Percentiles rank a stretch among this genome's conserved stretches.
phyloP scores from a whole-genome alignment of 2,797 vertebrate genomes.

The Malacoraja senta region DNA sequence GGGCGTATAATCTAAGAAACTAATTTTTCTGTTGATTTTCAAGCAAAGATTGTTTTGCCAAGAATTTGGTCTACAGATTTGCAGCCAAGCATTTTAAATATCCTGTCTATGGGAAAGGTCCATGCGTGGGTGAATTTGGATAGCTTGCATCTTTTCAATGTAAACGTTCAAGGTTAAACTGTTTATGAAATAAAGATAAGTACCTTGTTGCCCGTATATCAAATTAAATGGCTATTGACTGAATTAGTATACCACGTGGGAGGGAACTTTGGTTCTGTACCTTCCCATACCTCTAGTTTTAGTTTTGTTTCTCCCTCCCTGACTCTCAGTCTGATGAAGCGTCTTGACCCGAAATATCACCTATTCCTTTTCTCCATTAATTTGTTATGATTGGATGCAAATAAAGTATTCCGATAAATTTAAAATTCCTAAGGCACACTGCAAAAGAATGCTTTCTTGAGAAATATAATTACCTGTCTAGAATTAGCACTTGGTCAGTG shows the following conservation, averaged over 20 bases:
- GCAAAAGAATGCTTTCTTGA: neutral
- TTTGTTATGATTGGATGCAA: neutral
- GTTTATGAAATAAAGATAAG: neutral
- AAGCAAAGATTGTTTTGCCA: neutral
- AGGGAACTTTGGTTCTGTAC: no score
- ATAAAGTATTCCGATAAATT: neutral
- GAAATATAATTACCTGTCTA: neutral
- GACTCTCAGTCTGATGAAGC: no score
- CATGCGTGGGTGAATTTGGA: neutral
- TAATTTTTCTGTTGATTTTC: neutral
- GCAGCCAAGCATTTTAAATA: neutral
- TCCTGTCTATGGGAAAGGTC: neutral
- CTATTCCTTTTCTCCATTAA: neutral
- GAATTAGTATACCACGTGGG: neutral
- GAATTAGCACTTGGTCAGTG: neutral
- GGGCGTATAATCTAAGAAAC: neutral
- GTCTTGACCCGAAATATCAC: no score
- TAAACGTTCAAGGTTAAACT: neutral
- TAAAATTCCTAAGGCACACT: neutral
- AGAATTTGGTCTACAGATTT: neutral
- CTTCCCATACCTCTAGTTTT: no score
- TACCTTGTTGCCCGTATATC: neutral
- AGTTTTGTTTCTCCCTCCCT: no score
- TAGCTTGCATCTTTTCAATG: neutral
- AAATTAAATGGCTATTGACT: neutral